These are phyloP conservation scores for Pseudochirops corinnae DNA, from an alignment of 2,797 vertebrate genomes.

Conservation along the genomic window DNA sequence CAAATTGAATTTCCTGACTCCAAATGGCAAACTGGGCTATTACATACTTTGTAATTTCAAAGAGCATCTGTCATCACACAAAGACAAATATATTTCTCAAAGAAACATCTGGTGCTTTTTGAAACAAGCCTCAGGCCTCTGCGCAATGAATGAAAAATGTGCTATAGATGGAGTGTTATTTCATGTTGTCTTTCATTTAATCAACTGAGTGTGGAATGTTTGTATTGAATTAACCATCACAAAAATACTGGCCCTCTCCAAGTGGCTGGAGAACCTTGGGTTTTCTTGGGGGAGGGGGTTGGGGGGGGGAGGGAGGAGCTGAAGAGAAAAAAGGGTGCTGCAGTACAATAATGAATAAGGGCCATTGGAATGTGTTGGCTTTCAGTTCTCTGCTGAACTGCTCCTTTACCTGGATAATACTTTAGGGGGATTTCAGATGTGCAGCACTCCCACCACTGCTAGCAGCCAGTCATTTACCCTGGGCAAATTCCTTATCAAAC, in stretches of 20 bases:
- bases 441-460: background rate
- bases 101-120: slow-evolving; percentile 89
- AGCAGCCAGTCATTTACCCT: background rate
- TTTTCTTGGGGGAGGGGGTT: background rate
- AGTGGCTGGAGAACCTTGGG: slow-evolving; percentile 61
- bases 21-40: slow-evolving; percentile 85
- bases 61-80: slow-evolving; percentile 88
- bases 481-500: slow-evolving; percentile 10
- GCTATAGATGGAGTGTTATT: slow-evolving; percentile 85
- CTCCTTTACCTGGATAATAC: slow-evolving; percentile 33
- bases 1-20: slow-evolving; percentile 87
- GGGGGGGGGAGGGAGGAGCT: background rate
- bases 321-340: background rate
- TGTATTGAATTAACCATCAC: slow-evolving; percentile 80
- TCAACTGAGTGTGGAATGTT: slow-evolving; percentile 83
- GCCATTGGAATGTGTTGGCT: slow-evolving; percentile 26
- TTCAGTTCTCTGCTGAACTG: slow-evolving; percentile 6
- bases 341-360: slow-evolving; percentile 23
- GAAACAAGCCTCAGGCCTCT: slow-evolving; percentile 85
- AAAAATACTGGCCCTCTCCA: slow-evolving; percentile 76
- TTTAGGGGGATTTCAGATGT: background rate
- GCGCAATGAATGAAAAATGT: slow-evolving; percentile 86
- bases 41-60: slow-evolving; percentile 88
- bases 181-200: slow-evolving; percentile 85
- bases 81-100: slow-evolving; percentile 87